Evolutionary conservation across 2,113 vertebrate species (phyloP).

Genomic region (Crotalus helleri): DNA sequence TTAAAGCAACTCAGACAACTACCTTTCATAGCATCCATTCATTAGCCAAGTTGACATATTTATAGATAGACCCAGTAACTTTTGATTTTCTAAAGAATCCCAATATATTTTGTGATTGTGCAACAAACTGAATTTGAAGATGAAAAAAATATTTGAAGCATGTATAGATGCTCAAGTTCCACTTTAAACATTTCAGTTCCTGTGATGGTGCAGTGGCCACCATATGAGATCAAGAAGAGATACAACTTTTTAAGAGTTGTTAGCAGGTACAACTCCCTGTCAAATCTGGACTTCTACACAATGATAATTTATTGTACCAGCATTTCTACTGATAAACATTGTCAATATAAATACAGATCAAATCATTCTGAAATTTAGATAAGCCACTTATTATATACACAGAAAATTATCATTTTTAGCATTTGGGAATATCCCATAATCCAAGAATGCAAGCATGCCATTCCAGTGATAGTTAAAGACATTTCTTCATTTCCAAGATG

Average conservation of each 20-base stretch:
- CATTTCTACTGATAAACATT: not conserved
- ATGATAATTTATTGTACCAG: not conserved
- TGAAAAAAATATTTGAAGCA: not conserved
- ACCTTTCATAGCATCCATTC: not conserved
- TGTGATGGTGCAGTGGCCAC: not conserved
- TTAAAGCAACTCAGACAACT: not conserved
- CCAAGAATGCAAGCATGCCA: not conserved
- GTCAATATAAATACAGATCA: not conserved
- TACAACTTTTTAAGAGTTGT: not conserved
- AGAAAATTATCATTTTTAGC: too few relatives aligned
- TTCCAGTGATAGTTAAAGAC: not conserved
- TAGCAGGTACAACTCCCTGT: not conserved
- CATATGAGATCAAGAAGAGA: not conserved
- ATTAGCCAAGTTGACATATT: not conserved
- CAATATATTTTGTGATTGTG: not conserved
- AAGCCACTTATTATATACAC: not conserved
- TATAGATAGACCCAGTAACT: not conserved
- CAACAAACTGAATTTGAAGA: too few relatives aligned
- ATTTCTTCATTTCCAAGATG: not conserved
- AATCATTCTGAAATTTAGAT: not conserved
- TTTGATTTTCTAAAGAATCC: not conserved
- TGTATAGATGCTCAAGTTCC: not conserved
- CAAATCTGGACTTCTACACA: not conserved
- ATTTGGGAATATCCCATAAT: too few relatives aligned
- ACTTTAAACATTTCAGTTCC: not conserved